Evolutionary conservation across 2,797 vertebrate species (phyloP).

Genomic region (Schizopygopsis malacanthus): DNA sequence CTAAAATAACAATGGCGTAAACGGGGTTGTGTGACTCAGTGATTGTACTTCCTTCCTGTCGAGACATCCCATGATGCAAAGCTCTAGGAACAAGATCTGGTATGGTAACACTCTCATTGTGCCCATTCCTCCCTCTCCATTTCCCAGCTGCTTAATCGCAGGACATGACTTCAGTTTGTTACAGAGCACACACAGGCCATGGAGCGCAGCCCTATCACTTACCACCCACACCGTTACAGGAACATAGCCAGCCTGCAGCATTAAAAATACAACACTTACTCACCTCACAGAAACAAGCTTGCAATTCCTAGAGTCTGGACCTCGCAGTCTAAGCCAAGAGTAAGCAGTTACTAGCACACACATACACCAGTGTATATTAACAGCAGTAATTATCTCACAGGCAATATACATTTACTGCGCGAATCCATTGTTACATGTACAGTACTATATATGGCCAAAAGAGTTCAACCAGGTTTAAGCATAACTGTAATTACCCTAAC

Average conservation of each 20-base stretch:
- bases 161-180: slow-evolving; percentile 52
- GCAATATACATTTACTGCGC: background rate
- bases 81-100: slow-evolving; percentile 3
- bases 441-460: background rate
- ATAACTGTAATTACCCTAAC: background rate
- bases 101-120: background rate
- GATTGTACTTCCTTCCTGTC: slow-evolving; percentile 12
- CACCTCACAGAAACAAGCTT: background rate
- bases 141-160: slow-evolving; percentile 47
- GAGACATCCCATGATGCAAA: background rate
- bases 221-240: slow-evolving; percentile 44
- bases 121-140: slow-evolving; percentile 8
- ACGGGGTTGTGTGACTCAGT: background rate
- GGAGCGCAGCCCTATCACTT: slow-evolving; percentile 49
- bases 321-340: background rate
- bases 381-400: background rate
- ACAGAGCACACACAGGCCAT: slow-evolving; percentile 33
- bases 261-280: slow-evolving; percentile 53
- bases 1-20: background rate
- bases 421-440: background rate
- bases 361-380: background rate
- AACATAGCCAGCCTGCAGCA: slow-evolving; percentile 38
- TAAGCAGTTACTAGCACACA: background rate
- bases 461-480: background rate
- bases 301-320: background rate